These are phyloP conservation scores for Belonocnema kinseyi DNA, from an alignment of 1,140 invertebrate genomes.

Conservation along the genomic window DNA sequence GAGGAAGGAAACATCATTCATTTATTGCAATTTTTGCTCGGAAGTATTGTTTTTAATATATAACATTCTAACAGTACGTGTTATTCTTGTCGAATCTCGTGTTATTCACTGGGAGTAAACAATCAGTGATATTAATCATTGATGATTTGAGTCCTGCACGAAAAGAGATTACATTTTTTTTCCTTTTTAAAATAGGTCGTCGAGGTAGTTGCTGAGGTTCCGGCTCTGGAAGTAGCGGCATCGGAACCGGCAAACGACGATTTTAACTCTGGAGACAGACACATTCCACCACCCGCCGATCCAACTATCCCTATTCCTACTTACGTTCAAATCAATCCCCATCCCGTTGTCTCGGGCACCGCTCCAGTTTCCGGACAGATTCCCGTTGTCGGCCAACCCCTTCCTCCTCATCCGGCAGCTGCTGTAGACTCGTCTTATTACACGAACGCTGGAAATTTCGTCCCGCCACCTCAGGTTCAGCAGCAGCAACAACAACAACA, in stretches of 20 bases:
- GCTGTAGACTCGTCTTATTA: conserved; percentile 68
- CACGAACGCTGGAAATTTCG: conserved; percentile 63
- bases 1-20: too few species aligned
- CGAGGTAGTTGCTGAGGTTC: conserved; percentile 51
- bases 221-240: conserved; percentile 43
- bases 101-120: conserved; percentile 49
- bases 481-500: conserved; percentile 67
- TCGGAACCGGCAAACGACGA: conserved; percentile 64
- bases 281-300: conserved; percentile 71
- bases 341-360: conserved; percentile 67
- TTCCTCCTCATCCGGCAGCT: conserved; percentile 61
- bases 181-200: conserved; percentile 48
- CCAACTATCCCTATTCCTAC: conserved; percentile 64
- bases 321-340: conserved; percentile 66
- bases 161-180: background rate
- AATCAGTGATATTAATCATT: too few species aligned
- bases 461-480: conserved; percentile 59
- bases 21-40: too few species aligned
- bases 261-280: conserved; percentile 63
- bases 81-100: too few species aligned
- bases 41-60: too few species aligned
- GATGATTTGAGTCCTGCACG: too few species aligned
- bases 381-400: conserved; percentile 67
- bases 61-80: too few species aligned
- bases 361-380: conserved; percentile 67